phyloP scores from a whole-genome alignment of 2,888 invertebrate species.

The Taphrorychus bicolor region DNA sequence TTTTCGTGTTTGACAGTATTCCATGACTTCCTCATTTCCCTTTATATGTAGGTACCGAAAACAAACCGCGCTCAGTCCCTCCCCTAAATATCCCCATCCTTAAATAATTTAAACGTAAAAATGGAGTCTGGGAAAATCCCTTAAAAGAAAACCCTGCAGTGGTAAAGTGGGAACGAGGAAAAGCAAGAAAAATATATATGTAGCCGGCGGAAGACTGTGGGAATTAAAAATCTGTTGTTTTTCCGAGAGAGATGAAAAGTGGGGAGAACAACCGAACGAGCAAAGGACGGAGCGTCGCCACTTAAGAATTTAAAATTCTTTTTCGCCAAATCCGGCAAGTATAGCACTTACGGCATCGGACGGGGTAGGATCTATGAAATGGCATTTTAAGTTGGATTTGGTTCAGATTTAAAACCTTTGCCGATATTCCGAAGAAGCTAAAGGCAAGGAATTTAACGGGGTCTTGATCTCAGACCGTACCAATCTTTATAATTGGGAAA shows the following conservation, averaged over 20 bases:
- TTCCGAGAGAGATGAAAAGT: conserved; percentile 48
- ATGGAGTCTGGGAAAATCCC: conserved; percentile 37
- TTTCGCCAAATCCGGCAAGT: conserved; percentile 60
- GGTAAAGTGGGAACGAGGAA: conserved; percentile 49
- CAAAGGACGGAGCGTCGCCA: conserved; percentile 49
- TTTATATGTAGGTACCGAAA: not conserved
- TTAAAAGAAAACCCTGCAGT: conserved; percentile 36
- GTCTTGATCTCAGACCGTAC: not conserved
- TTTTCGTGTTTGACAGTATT: no score
- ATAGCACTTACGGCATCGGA: conserved; percentile 57
- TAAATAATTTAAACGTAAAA: conserved; percentile 37
- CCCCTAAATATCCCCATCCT: conserved; percentile 15
- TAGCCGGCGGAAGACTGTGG: conserved; percentile 59
- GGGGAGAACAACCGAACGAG: conserved; percentile 39
- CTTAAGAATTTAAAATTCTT: conserved; percentile 62
- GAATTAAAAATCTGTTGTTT: conserved; percentile 63
- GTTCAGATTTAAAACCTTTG: conserved; percentile 62
- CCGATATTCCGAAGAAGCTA: conserved; percentile 57
- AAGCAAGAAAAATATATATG: conserved; percentile 60
- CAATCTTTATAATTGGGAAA: not conserved
- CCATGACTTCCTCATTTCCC: not conserved
- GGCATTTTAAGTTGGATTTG: conserved; percentile 64
- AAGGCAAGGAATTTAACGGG: conserved; percentile 44
- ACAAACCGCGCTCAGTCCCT: conserved; percentile 3
- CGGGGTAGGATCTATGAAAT: conserved; percentile 61